Evolutionary conservation across 2,888 invertebrate genomes (phyloP), one percentile per base, ranked within the genome.

Genomic region (Caenorhabditis becei): DNA sequence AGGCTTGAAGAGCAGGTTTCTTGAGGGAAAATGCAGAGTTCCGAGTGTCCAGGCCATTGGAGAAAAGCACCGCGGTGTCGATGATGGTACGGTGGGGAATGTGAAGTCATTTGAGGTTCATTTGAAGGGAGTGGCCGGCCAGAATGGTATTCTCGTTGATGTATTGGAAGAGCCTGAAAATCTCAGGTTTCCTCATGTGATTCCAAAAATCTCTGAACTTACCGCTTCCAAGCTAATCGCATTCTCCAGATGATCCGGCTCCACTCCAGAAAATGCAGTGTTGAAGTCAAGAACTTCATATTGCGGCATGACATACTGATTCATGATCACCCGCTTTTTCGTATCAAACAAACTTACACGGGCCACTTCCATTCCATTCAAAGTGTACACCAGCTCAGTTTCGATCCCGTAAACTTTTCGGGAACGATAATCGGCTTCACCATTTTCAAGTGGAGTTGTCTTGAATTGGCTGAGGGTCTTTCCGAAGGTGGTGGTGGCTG

Each of bases 81-180:
- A 98, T 95, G 11, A 98, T 95, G 35, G 94, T 95, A 80, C 37
- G n/a, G 61, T 91, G 91, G 8, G 89, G 83, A 1, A 83, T 18
- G 2, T 80, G 71, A 20, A 83, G 44, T 0, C 82, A 79, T 56
- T 96, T 95, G 90, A 98, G 94, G 93, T 99, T 99, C 87, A 96
- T 96, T 92, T 99, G 98, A 90, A 99, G 94, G 92, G 97, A 96
- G 92, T 99, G 99, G 0, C 99, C 99, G 83, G 99, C 94, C 18
- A 99, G 93, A 89, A 99, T 96, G 16, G 97, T 96, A 91, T 95
- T 94, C 82, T 94, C 94, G 90, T 94, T 95, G 92, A 97, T 95
- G 93, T 96, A 94, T 82, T 95, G 94, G 83, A 98, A 93, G 71
- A 99, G 93, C 18, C 65, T 65, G 0, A 49, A 58, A 0, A n/a